phyloP scores from a whole-genome alignment of 2,888 invertebrate species.

The Pseudococcus viburni region DNA sequence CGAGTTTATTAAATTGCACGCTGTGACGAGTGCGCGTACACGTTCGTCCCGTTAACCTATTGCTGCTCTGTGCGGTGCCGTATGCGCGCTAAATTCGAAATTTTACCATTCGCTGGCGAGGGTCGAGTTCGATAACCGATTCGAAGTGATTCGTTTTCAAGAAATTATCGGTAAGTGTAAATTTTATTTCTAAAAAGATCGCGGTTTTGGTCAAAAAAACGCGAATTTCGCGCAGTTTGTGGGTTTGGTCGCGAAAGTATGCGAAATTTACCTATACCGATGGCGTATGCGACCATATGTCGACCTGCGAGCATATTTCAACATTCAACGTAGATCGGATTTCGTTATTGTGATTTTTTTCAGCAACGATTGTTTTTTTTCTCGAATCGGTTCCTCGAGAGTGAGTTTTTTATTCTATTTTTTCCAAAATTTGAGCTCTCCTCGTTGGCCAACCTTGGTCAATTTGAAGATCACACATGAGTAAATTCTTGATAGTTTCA shows the following conservation, averaged over 20 bases:
- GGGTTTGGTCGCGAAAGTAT: slow-evolving; percentile 10
- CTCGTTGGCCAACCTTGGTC: background rate
- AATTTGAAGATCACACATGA: background rate
- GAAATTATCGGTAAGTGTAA: slow-evolving; percentile 57
- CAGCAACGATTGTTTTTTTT: background rate
- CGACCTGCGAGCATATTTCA: background rate
- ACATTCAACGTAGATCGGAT: background rate
- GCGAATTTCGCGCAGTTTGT: background rate
- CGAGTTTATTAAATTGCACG: slow-evolving; percentile 54
- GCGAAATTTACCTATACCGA: background rate
- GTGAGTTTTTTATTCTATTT: too few species aligned
- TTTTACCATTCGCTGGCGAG: slow-evolving; percentile 1
- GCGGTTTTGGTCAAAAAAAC: background rate
- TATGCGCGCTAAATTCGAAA: slow-evolving; percentile 60
- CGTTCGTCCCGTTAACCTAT: slow-evolving; percentile 27
- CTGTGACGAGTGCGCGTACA: slow-evolving; percentile 59
- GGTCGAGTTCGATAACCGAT: background rate
- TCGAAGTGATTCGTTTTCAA: slow-evolving; percentile 28
- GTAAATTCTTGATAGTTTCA: background rate
- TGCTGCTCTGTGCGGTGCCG: slow-evolving; percentile 45
- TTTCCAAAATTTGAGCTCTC: too few species aligned
- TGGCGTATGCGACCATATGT: background rate
- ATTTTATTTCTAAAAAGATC: background rate
- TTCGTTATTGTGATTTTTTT: slow-evolving; percentile 16
- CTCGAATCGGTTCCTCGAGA: background rate